phyloP scores from a whole-genome alignment of 2,888 invertebrate species.

The Ennomos quercinarius region DNA sequence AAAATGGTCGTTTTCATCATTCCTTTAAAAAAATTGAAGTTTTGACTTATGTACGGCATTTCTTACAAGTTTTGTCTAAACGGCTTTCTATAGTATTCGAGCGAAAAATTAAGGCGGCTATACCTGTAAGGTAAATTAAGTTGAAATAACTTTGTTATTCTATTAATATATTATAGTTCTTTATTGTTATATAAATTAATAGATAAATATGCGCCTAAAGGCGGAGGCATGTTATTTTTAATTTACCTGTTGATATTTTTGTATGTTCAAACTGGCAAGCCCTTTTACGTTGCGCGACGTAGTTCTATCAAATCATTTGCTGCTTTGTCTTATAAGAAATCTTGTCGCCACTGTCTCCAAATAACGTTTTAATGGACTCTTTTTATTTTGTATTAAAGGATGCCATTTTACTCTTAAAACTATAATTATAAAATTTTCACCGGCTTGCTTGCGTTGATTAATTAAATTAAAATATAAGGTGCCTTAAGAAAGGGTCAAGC shows the following conservation, averaged over 20 bases:
- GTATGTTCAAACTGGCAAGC: too few relatives aligned
- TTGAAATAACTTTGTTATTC: background rate
- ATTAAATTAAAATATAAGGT: conserved; percentile 29
- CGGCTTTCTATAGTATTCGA: background rate
- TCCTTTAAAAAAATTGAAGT: too few relatives aligned
- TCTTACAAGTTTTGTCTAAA: too few relatives aligned
- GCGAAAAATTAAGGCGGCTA: background rate
- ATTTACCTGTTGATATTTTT: conserved; percentile 2
- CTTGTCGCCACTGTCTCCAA: too few relatives aligned
- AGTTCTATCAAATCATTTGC: too few relatives aligned
- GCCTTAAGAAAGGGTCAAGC: conserved; percentile 45
- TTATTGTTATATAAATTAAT: conserved; percentile 5
- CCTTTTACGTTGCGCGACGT: too few relatives aligned
- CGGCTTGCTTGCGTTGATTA: conserved; percentile 2
- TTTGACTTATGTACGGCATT: too few relatives aligned
- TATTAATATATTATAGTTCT: background rate
- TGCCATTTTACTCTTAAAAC: too few relatives aligned
- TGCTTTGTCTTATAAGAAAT: too few relatives aligned
- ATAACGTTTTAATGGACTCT: too few relatives aligned
- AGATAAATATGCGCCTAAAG: conserved; percentile 20
- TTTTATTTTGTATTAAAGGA: too few relatives aligned
- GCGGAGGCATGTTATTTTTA: conserved; percentile 15
- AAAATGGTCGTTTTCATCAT: too few relatives aligned
- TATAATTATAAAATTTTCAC: conserved; percentile 1
- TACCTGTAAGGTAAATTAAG: background rate